Evolutionary conservation across 2,113 vertebrate species (phyloP).

Genomic region (Eulemur macaco): DNA sequence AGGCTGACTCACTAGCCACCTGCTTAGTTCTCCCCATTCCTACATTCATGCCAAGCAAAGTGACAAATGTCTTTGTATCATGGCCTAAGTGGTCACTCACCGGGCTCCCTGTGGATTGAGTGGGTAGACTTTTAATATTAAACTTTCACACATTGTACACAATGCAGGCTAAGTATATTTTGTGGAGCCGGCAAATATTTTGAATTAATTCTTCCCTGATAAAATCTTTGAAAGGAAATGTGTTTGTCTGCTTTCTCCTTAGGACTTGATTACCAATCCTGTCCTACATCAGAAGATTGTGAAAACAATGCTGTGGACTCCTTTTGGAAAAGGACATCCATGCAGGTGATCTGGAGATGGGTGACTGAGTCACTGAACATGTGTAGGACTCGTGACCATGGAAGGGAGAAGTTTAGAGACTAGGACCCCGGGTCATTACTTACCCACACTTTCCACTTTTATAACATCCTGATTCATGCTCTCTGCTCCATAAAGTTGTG

Average conservation of each 20-base stretch:
- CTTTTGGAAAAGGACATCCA: slow-evolving; percentile 85
- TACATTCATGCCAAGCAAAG: rapidly evolving
- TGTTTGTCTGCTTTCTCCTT: slow-evolving; percentile 4
- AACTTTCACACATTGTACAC: neutral
- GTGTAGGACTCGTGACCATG: rapidly evolving
- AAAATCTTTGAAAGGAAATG: slow-evolving; percentile 15
- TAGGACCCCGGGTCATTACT: rapidly evolving
- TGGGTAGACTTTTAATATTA: neutral
- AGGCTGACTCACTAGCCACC: neutral
- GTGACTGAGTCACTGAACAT: rapidly evolving
- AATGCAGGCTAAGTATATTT: neutral
- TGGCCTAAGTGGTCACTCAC: neutral
- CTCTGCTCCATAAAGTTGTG: neutral
- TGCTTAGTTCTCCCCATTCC: neutral
- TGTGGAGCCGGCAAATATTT: neutral
- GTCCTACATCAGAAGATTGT: slow-evolving; percentile 82
- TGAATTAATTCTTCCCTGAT: neutral
- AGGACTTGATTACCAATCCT: slow-evolving; percentile 85
- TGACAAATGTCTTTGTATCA: neutral
- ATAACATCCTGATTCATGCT: neutral
- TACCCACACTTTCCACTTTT: neutral
- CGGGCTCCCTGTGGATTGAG: neutral
- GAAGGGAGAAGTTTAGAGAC: neutral
- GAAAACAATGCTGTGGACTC: slow-evolving; percentile 85
- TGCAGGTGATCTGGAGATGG: slow-evolving; percentile 46